phyloP scores from a whole-genome alignment of 2,888 invertebrate genomes.

The Eugnorisma glareosa region DNA sequence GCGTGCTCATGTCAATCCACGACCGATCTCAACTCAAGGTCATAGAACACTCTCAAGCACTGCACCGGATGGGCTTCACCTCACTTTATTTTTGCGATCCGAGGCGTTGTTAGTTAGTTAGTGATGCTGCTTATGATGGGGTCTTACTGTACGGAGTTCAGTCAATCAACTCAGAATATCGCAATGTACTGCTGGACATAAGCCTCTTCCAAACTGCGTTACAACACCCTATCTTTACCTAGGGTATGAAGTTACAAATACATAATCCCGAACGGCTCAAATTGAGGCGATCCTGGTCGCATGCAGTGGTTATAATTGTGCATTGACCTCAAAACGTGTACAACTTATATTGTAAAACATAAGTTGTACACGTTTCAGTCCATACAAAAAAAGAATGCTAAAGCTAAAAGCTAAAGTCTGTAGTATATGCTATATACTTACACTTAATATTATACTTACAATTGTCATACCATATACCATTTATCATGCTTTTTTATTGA shows the following conservation, averaged over 20 bases:
- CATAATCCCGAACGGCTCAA: not conserved
- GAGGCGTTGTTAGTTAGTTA: not conserved
- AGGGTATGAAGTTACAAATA: not conserved
- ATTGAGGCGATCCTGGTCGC: not conserved
- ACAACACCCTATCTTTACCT: not conserved
- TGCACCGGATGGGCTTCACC: not conserved
- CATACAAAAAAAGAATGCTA: too few relatives aligned
- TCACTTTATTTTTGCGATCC: not conserved
- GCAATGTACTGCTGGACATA: not conserved
- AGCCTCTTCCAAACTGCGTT: not conserved
- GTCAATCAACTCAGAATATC: not conserved
- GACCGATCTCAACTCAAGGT: not conserved
- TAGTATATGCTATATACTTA: too few relatives aligned
- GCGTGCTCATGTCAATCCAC: conserved; percentile 15
- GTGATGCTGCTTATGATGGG: not conserved
- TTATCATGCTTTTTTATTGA: too few relatives aligned
- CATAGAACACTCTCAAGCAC: not conserved
- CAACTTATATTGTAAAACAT: conserved; percentile 22
- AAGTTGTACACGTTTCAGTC: too few relatives aligned
- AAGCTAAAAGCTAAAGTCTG: conserved; percentile 6
- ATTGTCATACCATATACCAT: too few relatives aligned
- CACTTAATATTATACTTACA: too few relatives aligned
- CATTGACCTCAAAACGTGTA: not conserved
- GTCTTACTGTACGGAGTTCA: not conserved
- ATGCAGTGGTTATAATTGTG: not conserved